Base-by-base conservation (phyloP, 2,797 vertebrate genomes). In the Molossus alvarezi region DNA sequence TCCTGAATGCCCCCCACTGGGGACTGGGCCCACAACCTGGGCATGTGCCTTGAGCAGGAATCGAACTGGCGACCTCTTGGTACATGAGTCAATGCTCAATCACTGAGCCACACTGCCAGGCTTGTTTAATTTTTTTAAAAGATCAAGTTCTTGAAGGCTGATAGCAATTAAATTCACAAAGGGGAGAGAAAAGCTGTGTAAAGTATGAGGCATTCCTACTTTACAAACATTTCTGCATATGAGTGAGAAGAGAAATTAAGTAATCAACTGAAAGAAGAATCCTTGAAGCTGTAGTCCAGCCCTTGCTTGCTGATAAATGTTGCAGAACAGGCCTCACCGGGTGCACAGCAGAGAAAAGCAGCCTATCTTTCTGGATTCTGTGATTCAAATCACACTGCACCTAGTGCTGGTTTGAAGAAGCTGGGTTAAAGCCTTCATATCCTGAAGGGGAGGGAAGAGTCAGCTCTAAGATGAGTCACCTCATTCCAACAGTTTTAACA, bases 391-490 rank as follows among this genome's bases (percentile, higher is more conserved):
- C 93, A 79, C 23, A 4, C 29, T 45, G 80, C 25, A 60, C 73
- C 64, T 29, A 67, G 55, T 25, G 29, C 29, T 86, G 15, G 57
- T 91, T 64, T 94, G 84, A 94, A 80, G 60, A 91, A 94, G 80
- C 88, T 73, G 65, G 7, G 27, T 81, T 87, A 93, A 84, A 95
- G 57, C 18, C 41, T 85, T 97, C 15, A 0, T 69, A 55, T 65
- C 67, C 87, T 82, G 58, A 79, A 73, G 64, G 25, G 21, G 45
- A 62, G 6, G 27, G 11, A 76, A 14, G 23, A 29, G 17, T 85
- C 18, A 25, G 15, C 89, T 95, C 1, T 65, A 57, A 51, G 25
- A 76, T 95, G 95, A 97, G 69, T 97, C 91, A 94, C 65, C 87
- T 91, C 41, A 4, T 95, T 87, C 67, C 55, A 71, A 25, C 41